These are phyloP conservation scores for Pseudochaenichthys georgianus DNA, from an alignment of 2,797 vertebrate genomes.

Conservation along the genomic window DNA sequence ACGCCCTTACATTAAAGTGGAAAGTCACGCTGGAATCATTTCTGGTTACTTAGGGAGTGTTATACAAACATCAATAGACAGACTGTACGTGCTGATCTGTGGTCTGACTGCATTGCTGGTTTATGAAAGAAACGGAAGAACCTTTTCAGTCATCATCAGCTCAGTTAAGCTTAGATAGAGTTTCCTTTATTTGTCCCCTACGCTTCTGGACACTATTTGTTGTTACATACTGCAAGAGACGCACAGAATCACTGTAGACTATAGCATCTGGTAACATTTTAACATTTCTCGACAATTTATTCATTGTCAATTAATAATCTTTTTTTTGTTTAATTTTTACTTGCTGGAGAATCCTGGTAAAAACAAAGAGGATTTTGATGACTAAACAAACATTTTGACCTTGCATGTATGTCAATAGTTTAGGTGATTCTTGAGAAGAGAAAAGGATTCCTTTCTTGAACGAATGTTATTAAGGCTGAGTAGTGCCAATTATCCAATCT, in stretches of 20 bases:
- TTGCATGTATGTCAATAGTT: neutral
- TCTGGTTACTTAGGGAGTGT: constrained; percentile 54
- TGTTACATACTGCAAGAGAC: neutral
- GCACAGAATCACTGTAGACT: neutral
- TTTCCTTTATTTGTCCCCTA: neutral
- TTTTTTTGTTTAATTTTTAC: neutral
- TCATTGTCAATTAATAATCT: neutral
- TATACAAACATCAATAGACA: constrained; percentile 27
- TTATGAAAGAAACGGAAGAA: neutral
- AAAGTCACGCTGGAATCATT: constrained; percentile 5
- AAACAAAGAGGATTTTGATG: neutral
- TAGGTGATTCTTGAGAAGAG: neutral
- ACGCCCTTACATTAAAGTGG: constrained; percentile 29
- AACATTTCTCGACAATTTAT: neutral
- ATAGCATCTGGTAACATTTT: neutral
- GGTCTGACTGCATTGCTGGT: neutral
- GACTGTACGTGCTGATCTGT: neutral
- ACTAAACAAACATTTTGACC: neutral
- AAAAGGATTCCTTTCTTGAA: constrained; percentile 23
- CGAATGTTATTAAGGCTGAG: constrained; percentile 47
- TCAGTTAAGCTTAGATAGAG: neutral
- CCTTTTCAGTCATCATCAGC: neutral
- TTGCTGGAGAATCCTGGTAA: neutral
- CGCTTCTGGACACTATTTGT: neutral
- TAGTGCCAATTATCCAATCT: constrained; percentile 32